Evolutionary conservation across 2,113 vertebrate species (phyloP), one percentile per base, ranked within the genome.

Genomic region (Colossoma macropomum): DNA sequence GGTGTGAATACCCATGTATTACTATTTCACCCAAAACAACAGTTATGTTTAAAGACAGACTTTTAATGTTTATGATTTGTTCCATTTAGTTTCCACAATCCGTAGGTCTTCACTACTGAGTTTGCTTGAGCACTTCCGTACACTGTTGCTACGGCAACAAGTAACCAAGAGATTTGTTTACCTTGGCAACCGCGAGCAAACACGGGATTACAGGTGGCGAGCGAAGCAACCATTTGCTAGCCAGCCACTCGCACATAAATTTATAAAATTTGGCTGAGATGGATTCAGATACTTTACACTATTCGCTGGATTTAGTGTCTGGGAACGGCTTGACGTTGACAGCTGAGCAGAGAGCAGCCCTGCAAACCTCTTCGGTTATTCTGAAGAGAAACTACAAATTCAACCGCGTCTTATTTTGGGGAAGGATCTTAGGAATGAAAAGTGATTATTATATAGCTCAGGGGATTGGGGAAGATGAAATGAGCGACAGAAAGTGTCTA

Each of bases 301-400:
- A 91, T 48, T 94, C 93, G 0, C 34, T 98, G 88, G 94, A 96
- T 59, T 85, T 96, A 54, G 93, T 91, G n/a, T 91, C 95, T 0
- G 92, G 96, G 45, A 92, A 91, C 16, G 97, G 97, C 12, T 68
- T 79, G 60, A 94, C 92, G 19, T 90, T 98, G 83, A 97, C 89
- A 82, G 84, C 91, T 0, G 97, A 98, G 83, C 94, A 95, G 8
- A 93, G 89, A 87, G 88, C 96, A 15, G 94, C 92, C 0, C 90
- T 98, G 79, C 92, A 95, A 72, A 90, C 93, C 0, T 97, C 97
- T 0, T 79, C 97, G 11, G 25, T 87, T 80, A 92, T 97, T n/a
- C 81, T 98, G 10, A 95, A 91, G 86, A 95, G 93, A 54, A 95
- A 96, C 86, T 97, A 97, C 90, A 96, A 95, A 79, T 97, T 97